Evolutionary conservation across 2,888 invertebrate genomes (phyloP).

Genomic region (Limnephilus marmoratus): DNA sequence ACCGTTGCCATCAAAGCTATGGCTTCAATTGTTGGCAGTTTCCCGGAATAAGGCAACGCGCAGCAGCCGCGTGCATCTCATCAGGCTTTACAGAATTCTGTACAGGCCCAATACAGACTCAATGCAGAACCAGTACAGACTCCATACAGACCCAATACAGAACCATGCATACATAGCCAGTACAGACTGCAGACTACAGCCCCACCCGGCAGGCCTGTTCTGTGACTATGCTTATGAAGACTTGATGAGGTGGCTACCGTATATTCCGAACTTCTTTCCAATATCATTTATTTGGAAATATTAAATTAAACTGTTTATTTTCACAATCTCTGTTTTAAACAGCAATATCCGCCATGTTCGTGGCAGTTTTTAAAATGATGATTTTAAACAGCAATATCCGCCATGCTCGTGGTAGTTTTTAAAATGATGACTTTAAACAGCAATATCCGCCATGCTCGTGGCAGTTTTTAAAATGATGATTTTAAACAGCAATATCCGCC

Average conservation of each 20-base stretch:
- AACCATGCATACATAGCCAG: neutral
- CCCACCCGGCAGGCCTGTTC: slow-evolving; percentile 3
- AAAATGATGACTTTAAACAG: too few species aligned
- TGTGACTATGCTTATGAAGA: neutral
- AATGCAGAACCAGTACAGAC: neutral
- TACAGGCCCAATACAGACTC: neutral
- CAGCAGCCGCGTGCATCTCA: neutral
- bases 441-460: too few species aligned
- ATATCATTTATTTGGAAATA: neutral
- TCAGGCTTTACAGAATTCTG: neutral
- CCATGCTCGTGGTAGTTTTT: too few species aligned
- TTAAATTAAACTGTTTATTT: neutral
- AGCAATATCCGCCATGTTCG: too few species aligned
- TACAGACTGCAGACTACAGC: neutral
- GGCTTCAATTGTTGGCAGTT: slow-evolving; percentile 4
- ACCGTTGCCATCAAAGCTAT: neutral
- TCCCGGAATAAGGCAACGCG: neutral
- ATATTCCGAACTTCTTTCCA: neutral
- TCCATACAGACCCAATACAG: neutral
- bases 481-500: too few species aligned
- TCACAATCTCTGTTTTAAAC: too few species aligned
- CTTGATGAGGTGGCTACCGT: slow-evolving; percentile 3
- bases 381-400: too few species aligned
- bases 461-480: too few species aligned
- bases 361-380: too few species aligned